These are phyloP conservation scores for Lycorma delicatula DNA, from an alignment of 1,140 invertebrate species.

Conservation along the genomic window DNA sequence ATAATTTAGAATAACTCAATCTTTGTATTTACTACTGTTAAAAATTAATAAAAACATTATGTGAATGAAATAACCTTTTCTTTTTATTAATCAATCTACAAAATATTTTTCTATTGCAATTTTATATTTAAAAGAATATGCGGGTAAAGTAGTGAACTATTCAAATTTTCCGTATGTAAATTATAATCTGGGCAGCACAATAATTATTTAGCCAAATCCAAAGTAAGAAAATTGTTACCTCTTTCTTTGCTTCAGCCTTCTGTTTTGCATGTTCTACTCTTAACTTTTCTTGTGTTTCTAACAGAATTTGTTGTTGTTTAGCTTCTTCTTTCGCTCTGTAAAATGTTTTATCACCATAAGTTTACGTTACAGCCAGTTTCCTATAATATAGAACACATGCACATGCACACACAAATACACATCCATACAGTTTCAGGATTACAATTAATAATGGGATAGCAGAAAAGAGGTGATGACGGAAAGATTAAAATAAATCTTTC, in stretches of 20 bases:
- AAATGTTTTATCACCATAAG: no score
- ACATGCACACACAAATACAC: no score
- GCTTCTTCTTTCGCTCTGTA: constrained; percentile 75
- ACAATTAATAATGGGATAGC: no score
- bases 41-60: neutral
- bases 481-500: no score
- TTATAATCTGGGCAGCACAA: neutral
- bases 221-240: constrained; percentile 14
- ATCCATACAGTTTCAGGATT: no score
- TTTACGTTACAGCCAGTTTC: no score
- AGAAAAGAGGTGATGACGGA: no score
- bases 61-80: neutral
- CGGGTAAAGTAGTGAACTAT: neutral
- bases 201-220: neutral
- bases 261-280: constrained; percentile 49
- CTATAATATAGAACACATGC: no score
- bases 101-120: neutral
- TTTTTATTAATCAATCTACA: neutral
- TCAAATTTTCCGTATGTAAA: neutral
- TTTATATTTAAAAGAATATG: neutral
- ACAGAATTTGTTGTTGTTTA: constrained; percentile 61
- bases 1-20: neutral
- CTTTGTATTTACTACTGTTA: neutral
- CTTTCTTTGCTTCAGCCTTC: constrained; percentile 26
- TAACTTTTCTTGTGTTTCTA: constrained; percentile 57